phyloP scores from a whole-genome alignment of 2,888 invertebrate genomes.

The Carterocephalus palaemon region DNA sequence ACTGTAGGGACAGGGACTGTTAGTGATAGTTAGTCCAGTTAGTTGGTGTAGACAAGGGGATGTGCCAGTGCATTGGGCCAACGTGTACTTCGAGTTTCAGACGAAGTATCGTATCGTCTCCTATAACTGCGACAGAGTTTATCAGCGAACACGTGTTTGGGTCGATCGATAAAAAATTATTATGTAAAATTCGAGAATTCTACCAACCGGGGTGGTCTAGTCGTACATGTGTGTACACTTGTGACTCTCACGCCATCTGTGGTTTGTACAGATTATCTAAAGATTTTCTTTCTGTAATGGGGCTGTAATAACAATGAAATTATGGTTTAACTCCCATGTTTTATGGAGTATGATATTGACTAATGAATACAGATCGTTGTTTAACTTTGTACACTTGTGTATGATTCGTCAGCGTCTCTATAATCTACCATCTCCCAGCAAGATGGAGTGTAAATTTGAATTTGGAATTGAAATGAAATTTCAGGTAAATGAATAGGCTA shows the following conservation, averaged over 20 bases:
- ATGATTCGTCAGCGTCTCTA: too few relatives aligned
- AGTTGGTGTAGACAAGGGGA: too few relatives aligned
- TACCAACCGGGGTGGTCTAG: slow-evolving; percentile 53
- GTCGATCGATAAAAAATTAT: slow-evolving; percentile 56
- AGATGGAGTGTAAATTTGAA: too few relatives aligned
- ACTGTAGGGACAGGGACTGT: too few relatives aligned
- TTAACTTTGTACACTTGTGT: slow-evolving; percentile 12
- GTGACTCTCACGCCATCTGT: slow-evolving; percentile 23
- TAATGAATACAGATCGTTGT: slow-evolving; percentile 10
- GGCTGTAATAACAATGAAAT: slow-evolving; percentile 24
- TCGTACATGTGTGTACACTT: slow-evolving; percentile 48
- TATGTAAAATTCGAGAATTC: slow-evolving; percentile 46
- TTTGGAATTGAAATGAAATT: too few relatives aligned
- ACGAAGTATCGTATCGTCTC: slow-evolving; percentile 40
- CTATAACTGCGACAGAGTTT: slow-evolving; percentile 38
- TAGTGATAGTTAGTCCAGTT: too few relatives aligned
- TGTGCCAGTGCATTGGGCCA: too few relatives aligned
- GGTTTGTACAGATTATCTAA: slow-evolving; percentile 16
- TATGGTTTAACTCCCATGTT: neutral
- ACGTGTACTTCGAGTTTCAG: too few relatives aligned
- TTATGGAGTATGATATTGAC: slow-evolving; percentile 6
- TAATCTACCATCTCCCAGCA: too few relatives aligned
- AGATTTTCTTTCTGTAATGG: slow-evolving; percentile 17
- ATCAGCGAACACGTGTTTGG: slow-evolving; percentile 69
- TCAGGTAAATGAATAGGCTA: too few relatives aligned